These are phyloP conservation scores for Potamilus streckersoni DNA, from an alignment of 1,140 invertebrate genomes.

Conservation along the genomic window DNA sequence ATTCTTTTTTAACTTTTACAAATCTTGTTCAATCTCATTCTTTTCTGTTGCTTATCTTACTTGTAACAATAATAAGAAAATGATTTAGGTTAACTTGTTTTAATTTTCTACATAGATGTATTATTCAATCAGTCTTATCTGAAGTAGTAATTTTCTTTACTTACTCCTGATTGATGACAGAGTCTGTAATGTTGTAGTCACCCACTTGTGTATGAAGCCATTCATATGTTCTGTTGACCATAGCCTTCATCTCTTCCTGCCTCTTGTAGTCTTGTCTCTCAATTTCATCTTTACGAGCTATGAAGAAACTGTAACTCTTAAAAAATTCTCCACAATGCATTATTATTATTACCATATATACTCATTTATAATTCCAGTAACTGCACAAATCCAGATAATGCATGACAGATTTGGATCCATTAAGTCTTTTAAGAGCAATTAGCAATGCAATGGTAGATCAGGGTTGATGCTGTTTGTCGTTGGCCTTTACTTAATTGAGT, in stretches of 20 bases:
- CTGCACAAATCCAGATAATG: too few relatives aligned
- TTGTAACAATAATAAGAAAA: background rate
- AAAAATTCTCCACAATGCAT: too few relatives aligned
- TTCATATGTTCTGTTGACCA: slow-evolving; percentile 53
- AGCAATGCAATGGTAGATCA: too few relatives aligned
- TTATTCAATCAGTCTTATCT: background rate
- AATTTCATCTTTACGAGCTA: slow-evolving; percentile 54
- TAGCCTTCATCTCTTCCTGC: slow-evolving; percentile 35
- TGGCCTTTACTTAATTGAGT: too few relatives aligned
- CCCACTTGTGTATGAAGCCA: slow-evolving; percentile 65
- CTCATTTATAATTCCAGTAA: too few relatives aligned
- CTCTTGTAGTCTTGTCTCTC: slow-evolving; percentile 43
- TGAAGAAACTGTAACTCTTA: slow-evolving; percentile 5
- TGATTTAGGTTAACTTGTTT: background rate
- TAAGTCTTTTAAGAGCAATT: too few relatives aligned
- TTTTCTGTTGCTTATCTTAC: too few relatives aligned
- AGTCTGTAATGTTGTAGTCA: slow-evolving; percentile 41
- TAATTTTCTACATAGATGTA: background rate
- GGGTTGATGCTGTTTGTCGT: too few relatives aligned
- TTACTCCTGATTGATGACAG: slow-evolving; percentile 46
- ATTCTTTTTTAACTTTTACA: too few relatives aligned
- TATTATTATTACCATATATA: too few relatives aligned
- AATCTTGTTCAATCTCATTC: too few relatives aligned
- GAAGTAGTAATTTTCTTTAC: background rate
- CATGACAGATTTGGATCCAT: too few relatives aligned